Evolutionary conservation across 2,797 vertebrate species (phyloP), one percentile per base, ranked within the genome.

Genomic region (Denticeps clupeoides): DNA sequence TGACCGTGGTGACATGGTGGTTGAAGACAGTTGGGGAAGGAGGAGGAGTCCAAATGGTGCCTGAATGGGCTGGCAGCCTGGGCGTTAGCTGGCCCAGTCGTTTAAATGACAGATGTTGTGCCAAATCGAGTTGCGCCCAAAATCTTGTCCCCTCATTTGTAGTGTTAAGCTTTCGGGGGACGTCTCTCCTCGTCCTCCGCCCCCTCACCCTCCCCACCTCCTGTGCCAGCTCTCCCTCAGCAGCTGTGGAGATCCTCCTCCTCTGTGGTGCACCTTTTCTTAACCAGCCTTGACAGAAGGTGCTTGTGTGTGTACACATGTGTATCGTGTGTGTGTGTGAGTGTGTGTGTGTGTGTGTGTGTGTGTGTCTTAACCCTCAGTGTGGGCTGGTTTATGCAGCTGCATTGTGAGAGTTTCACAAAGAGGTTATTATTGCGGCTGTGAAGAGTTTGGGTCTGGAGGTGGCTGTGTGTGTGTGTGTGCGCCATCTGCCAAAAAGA

Each of bases 401-500:
- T 88, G 86, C 85, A 88, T 87, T 87, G 83, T 86, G 72, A 78
- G 77, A 78, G 79, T 84, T 80, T 82, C 67, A 88, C 85, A 89
- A 89, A 88, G 87, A 86, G 82, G 81, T 87, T 88, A 87, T 87
- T 89, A 88, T 88, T 83, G 81, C 86, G 80, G 87, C 81, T 85
- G 82, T 78, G 58, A 53, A 51, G 67, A 52, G 44, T 59, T 64
- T 19, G 53, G 59, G 55, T 53, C 80, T 45, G 41, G 45, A 78
- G 74, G 75, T 79, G 66, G 74, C 51, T 31, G 49, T 42, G 25
- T 41, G 43, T 35, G 28, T 51, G 42, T 79, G 81, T 68, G 80
- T 74, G 78, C 48, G 87, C 89, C 93, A 95, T 96, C 89, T 95
- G 92, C 89, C 87, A 83, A 86, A 83, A 86, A 89, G 82, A 82